phyloP scores from a whole-genome alignment of 2,888 invertebrate species.

The Metopia argyrocephala region DNA sequence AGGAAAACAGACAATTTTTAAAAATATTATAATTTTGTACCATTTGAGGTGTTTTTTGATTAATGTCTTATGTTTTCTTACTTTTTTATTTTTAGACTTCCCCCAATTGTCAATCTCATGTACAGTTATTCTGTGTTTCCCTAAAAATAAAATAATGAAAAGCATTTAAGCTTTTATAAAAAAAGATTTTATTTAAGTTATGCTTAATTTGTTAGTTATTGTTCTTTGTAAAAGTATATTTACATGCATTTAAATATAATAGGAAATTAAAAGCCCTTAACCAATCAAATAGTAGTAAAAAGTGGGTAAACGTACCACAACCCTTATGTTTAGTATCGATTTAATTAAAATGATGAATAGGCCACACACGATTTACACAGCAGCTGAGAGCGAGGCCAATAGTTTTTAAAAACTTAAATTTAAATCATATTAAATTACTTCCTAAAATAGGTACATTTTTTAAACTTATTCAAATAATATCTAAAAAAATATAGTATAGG shows the following conservation, averaged over 20 bases:
- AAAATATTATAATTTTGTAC: background rate
- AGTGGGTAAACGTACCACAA: background rate
- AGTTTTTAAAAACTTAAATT: too few species aligned
- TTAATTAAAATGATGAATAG: background rate
- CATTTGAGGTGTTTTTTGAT: background rate
- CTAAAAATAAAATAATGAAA: slow-evolving; percentile 61
- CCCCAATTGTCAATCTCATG: slow-evolving; percentile 30
- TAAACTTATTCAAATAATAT: too few species aligned
- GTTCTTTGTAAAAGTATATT: slow-evolving; percentile 8
- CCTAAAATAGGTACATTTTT: too few species aligned
- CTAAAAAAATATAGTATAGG: too few species aligned
- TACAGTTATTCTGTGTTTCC: slow-evolving; percentile 25
- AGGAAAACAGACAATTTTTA: slow-evolving; percentile 14
- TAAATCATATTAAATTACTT: too few species aligned
- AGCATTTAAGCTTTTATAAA: slow-evolving; percentile 51
- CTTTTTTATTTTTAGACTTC: background rate
- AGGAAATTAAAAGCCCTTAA: slow-evolving; percentile 33
- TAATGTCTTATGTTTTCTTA: background rate
- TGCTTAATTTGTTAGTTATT: slow-evolving; percentile 42
- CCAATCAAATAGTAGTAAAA: slow-evolving; percentile 23
- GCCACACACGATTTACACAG: slow-evolving; percentile 46
- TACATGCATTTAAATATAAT: slow-evolving; percentile 47
- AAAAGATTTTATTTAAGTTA: slow-evolving; percentile 29
- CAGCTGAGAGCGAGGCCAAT: slow-evolving; percentile 45
- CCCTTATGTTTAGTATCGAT: background rate